Percentiles rank a stretch among this genome's conserved stretches.
Evolutionary conservation across 2,797 vertebrate genomes (phyloP).

Genomic region (Onychomys leucogaster): DNA sequence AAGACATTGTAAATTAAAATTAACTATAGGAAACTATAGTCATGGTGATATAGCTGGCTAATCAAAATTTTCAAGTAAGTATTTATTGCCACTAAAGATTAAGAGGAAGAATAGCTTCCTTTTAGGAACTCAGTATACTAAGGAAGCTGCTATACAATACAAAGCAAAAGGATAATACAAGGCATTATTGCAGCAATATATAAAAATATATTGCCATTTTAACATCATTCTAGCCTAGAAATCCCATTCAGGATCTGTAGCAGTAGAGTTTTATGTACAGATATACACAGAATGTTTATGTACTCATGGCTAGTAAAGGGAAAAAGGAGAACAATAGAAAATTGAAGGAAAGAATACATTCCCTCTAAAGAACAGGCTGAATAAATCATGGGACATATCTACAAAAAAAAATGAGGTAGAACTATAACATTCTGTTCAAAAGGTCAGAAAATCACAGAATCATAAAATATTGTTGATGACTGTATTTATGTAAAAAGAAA

Average conservation of each 20-base stretch:
- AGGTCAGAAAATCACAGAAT: neutral
- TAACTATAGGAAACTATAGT: neutral
- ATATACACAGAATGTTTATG: neutral
- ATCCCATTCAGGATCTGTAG: neutral
- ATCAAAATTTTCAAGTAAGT: conserved; percentile 15
- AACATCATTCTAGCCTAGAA: neutral
- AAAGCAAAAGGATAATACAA: neutral
- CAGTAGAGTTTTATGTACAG: neutral
- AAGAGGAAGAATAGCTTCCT: neutral
- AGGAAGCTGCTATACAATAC: neutral
- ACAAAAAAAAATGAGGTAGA: neutral
- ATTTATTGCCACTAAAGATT: neutral
- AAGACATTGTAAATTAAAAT: neutral
- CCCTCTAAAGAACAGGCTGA: neutral
- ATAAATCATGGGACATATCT: neutral
- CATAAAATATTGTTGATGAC: neutral
- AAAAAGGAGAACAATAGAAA: neutral
- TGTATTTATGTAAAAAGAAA: neutral
- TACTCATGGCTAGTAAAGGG: neutral
- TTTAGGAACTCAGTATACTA: neutral
- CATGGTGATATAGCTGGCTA: neutral
- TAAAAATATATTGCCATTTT: neutral
- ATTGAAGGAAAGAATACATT: neutral
- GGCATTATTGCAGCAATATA: neutral
- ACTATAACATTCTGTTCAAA: neutral